Evolutionary conservation across 1,140 invertebrate genomes (phyloP).

Genomic region (Octopus bimaculoides): DNA sequence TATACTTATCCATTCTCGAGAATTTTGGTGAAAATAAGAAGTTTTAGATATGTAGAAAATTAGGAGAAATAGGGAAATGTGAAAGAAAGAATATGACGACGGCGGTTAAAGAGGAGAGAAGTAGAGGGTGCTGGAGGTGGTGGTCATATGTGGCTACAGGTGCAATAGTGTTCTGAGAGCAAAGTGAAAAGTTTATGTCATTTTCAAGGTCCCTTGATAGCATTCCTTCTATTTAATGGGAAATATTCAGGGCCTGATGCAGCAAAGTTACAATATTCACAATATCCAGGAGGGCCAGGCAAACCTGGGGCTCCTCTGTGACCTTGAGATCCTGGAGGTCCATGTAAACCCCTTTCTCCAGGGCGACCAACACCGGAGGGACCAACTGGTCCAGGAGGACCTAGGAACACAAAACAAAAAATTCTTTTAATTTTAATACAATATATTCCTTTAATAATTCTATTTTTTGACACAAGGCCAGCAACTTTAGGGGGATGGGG

Average conservation of each 20-base stretch:
- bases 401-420: conserved; percentile 25
- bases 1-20: too few relatives aligned
- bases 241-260: conserved; percentile 32
- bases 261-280: conserved; percentile 40
- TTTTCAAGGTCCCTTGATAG: conserved; percentile 36
- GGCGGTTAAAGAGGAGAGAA: not conserved
- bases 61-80: too few relatives aligned
- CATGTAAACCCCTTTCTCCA: conserved; percentile 42
- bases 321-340: conserved; percentile 39
- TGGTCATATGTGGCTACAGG: not conserved
- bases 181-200: conserved; percentile 20
- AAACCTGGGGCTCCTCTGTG: conserved; percentile 41
- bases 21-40: too few relatives aligned
- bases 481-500: too few relatives aligned
- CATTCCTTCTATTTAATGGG: conserved; percentile 25
- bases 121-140: not conserved
- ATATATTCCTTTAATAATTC: too few relatives aligned
- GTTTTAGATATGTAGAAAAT: too few relatives aligned
- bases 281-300: conserved; percentile 45
- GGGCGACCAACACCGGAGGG: conserved; percentile 39
- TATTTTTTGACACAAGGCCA: too few relatives aligned
- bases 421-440: not conserved
- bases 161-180: conserved; percentile 19
- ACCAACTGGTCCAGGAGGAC: conserved; percentile 44
- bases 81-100: too few relatives aligned